Base-by-base conservation (phyloP, 1,140 invertebrate species). In the Hyposmocoma kahamanoa region DNA sequence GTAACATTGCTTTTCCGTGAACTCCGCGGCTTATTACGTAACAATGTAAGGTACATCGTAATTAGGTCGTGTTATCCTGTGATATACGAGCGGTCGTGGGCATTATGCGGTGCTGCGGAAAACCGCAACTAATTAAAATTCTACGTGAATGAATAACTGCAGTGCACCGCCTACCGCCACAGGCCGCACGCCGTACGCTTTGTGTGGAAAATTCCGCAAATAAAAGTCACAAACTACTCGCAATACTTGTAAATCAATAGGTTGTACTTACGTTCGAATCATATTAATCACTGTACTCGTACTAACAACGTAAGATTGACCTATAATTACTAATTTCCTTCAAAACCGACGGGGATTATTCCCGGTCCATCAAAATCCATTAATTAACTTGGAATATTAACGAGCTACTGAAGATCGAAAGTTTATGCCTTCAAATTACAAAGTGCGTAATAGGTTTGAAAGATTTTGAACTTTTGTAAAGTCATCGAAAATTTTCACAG, bases 351-450 rank as follows among this genome's bases (percentile, higher is more conserved):
- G 44, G 45, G 64, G 68, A 77, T 76, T 76, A 71, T 52, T 46
- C 30, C 20, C 47, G 68, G 62, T 70, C 64, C 69, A 76, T 81
- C 70, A 77, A 72, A 78, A 81, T 71, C 73, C 72, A 77, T 76
- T 81, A 81, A 81, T 81, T 79, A 78, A 72, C 69, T 79, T 69
- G 53, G 62, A 74, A 81, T 78, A 84, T 80, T 81, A 78, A 81
- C 73, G 66, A 81, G 67, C 66, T 62, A 63, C 62, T 67, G 63
- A 59, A 71, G 59, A 77, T 75, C 59, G 62, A 69, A 80, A 79
- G 69, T 77, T 80, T 72, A 56, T 72, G 65, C 66, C 69, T 73
- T 72, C 51, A 78, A 80, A 81, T 78, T 78, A 72, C 57, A 66
- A 80, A 79, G 68, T 80, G 60, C 64, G 68, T 72, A 82, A 75